Conservation (phyloP, 2,797 vertebrate genomes). For the Ctenochaetus hawaiiensis region DNA sequence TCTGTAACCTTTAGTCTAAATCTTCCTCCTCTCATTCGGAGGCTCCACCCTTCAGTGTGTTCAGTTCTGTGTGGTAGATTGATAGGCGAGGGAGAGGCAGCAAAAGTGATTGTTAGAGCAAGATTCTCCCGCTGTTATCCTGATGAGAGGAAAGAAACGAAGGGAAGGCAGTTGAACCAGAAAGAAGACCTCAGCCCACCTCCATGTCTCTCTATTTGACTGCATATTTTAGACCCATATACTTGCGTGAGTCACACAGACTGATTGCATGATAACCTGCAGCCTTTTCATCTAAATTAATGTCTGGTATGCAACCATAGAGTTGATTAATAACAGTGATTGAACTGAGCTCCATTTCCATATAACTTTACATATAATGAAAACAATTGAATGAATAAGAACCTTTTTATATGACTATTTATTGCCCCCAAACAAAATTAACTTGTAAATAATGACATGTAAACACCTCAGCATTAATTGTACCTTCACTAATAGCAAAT, state of each 20-base stretch:
- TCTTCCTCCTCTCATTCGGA: constrained; percentile 3
- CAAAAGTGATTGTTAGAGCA: constrained; percentile 16
- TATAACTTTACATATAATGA: not conserved
- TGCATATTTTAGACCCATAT: constrained; percentile 9
- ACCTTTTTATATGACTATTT: not conserved
- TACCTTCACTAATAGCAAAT: not conserved
- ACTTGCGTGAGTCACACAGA: not conserved
- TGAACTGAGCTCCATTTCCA: not conserved
- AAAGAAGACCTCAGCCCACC: constrained; percentile 12
- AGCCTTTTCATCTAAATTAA: not conserved
- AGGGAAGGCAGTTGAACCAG: constrained; percentile 7
- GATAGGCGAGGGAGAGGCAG: constrained; percentile 21
- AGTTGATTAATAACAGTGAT: not conserved
- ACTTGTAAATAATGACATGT: not conserved
- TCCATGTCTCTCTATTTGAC: constrained; percentile 6
- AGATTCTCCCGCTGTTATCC: constrained; percentile 13
- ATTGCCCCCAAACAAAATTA: not conserved
- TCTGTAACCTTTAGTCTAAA: constrained; percentile 60
- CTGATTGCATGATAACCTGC: not conserved
- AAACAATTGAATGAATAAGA: not conserved
- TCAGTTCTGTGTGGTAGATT: constrained; percentile 34
- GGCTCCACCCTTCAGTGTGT: constrained; percentile 19
- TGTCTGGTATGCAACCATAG: not conserved
- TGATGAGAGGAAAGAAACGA: constrained; percentile 5
- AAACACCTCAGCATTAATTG: not conserved